Base-by-base conservation (phyloP, 2,113 vertebrate species). In the Hippoglossus stenolepis region DNA sequence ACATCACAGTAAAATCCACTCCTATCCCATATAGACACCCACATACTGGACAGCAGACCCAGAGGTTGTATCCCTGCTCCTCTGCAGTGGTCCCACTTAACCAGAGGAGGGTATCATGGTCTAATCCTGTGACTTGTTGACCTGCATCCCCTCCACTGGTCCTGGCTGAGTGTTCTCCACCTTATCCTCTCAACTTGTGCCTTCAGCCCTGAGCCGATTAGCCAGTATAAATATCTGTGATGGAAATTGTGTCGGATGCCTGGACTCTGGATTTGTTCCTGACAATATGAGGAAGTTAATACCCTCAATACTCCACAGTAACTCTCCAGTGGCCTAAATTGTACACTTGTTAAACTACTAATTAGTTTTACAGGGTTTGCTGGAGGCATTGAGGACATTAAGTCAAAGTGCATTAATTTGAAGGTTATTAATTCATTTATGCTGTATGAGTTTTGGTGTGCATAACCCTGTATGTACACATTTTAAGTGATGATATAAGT, bases 171-270 rank as follows among this genome's bases (percentile, higher is more conserved):
- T 7, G 53, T 49, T 18, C 64, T 13, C 49, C 47, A 23, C 23
- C 14, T 78, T 4, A 56, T n/a, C 58, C 71, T 57, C 31, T 71
- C 9, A 60, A 13, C 75, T 66, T 31, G 38, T 75, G 54, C 56
- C 64, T 58, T 40, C 15, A 28, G 53, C 24, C 64, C 24, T 90
- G 75, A 92, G 62, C 78, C 9, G 77, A 85, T 92, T 90, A 92
- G 31, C 65, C 28, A 2, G 78, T 88, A 77, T 86, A 90, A 87
- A 91, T 86, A 90, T 84, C 85, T 70, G 20, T n/a, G 8, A 15
- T 57, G 56, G 21, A 57, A 23, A 26, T 12, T 1, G 54, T 38
- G 51, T 40, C 23, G 20, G 40, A 68, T 23, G 3, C 57, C 23
- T 28, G 63, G 0, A 21, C 17, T 1, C 3, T 17, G 45, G 17